Evolutionary conservation across 2,797 vertebrate genomes (phyloP).

Genomic region (Strix occidentalis): DNA sequence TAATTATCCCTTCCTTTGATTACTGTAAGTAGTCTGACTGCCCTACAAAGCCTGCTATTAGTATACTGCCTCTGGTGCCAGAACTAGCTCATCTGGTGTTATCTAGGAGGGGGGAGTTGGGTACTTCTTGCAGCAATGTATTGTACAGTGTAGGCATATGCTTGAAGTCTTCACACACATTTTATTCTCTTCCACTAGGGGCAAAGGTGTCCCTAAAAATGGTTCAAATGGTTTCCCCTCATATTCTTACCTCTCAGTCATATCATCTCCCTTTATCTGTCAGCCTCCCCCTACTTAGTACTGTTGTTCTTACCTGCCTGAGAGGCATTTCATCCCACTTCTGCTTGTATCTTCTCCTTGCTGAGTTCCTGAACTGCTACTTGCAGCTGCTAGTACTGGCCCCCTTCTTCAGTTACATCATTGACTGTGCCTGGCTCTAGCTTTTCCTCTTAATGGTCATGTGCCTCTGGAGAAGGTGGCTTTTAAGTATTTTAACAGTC

Average conservation of each 20-base stretch:
- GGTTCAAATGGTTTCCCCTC: background rate
- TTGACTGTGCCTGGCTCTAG: background rate
- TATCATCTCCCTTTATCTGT: background rate
- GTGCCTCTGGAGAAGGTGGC: background rate
- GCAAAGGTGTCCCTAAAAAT: background rate
- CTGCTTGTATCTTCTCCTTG: background rate
- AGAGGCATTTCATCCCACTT: background rate
- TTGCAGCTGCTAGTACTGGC: background rate
- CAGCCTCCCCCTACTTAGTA: background rate
- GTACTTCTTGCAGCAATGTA: background rate
- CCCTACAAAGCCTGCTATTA: background rate
- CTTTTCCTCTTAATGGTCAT: background rate
- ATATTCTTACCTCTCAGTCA: background rate
- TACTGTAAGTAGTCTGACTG: background rate
- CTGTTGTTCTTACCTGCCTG: background rate
- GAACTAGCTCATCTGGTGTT: background rate
- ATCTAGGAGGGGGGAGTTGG: background rate
- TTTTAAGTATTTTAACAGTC: background rate
- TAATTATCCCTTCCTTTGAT: slow-evolving; percentile 38
- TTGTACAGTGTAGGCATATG: background rate
- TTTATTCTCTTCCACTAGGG: background rate
- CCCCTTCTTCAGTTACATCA: background rate
- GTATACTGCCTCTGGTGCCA: background rate
- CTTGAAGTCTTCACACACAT: background rate
- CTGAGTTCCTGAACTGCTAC: background rate